phyloP scores from a whole-genome alignment of 2,888 invertebrate genomes.

The Cosmia trapezina region DNA sequence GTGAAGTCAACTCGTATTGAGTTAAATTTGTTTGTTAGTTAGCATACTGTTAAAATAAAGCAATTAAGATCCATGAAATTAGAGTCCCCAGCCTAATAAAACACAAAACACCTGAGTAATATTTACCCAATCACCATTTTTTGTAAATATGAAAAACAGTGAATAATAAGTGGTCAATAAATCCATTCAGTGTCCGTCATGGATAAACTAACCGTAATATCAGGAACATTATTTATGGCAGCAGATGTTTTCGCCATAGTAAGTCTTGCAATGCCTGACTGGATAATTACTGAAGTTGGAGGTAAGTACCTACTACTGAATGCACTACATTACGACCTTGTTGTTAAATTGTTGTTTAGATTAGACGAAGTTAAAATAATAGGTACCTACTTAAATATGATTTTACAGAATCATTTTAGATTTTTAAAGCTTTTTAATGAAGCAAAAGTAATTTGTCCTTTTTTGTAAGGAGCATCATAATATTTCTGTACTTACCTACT shows the following conservation, averaged over 20 bases:
- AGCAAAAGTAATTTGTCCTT: not conserved
- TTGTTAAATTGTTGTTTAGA: conserved; percentile 4
- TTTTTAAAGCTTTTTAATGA: not conserved
- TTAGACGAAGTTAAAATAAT: conserved; percentile 1
- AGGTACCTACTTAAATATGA: not conserved
- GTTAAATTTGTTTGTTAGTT: not conserved
- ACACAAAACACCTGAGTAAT: not conserved
- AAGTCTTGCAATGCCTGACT: conserved; percentile 98
- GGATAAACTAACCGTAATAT: conserved; percentile 98
- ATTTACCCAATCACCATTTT: not conserved
- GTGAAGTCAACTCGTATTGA: not conserved
- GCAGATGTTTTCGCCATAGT: conserved; percentile 98
- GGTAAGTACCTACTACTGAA: conserved; percentile 88
- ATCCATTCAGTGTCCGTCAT: conserved; percentile 82
- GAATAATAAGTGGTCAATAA: conserved; percentile 8
- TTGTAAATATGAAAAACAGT: conserved; percentile 37
- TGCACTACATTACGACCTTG: conserved; percentile 24
- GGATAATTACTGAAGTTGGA: conserved; percentile 98
- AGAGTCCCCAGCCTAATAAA: not conserved
- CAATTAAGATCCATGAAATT: not conserved
- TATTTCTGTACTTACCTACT: not conserved
- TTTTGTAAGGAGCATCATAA: not conserved
- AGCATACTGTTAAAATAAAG: not conserved
- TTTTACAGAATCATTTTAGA: not conserved
- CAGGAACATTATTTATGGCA: conserved; percentile 97